phyloP scores from a whole-genome alignment of 2,888 invertebrate genomes.

The Xanthorhoe spadicearia region DNA sequence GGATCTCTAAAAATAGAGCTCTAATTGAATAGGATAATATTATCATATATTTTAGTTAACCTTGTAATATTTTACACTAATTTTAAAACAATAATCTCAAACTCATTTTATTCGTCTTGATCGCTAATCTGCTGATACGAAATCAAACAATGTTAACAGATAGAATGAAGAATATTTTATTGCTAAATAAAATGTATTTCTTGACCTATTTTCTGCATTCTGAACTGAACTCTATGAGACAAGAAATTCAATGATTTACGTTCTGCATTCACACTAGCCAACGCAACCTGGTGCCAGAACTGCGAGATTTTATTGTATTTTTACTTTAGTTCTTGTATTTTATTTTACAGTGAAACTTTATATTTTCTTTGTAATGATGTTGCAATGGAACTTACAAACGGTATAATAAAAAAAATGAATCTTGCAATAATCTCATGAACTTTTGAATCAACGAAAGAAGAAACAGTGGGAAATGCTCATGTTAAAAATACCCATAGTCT shows the following conservation, averaged over 20 bases:
- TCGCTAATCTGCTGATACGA: no score
- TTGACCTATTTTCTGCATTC: constrained; percentile 18
- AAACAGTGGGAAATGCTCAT: no score
- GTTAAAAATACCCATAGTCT: no score
- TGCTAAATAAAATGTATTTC: not conserved
- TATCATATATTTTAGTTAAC: no score
- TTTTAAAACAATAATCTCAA: no score
- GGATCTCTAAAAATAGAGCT: no score
- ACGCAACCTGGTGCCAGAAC: constrained; percentile 48
- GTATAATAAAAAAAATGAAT: not conserved
- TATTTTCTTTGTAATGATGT: constrained; percentile 12
- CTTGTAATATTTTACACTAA: no score
- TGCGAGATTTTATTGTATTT: constrained; percentile 52
- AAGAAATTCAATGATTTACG: constrained; percentile 65
- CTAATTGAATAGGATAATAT: no score
- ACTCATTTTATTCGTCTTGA: no score
- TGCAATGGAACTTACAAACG: not conserved
- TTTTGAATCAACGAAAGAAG: not conserved
- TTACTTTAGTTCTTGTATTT: constrained; percentile 44
- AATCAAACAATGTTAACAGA: not conserved
- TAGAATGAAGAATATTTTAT: no score
- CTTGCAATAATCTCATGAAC: not conserved
- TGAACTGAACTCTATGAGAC: constrained; percentile 48
- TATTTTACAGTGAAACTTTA: constrained; percentile 34
- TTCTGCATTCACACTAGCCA: constrained; percentile 44